These are phyloP conservation scores for Ferrisia virgata DNA, from an alignment of 2,888 invertebrate genomes.

Conservation along the genomic window DNA sequence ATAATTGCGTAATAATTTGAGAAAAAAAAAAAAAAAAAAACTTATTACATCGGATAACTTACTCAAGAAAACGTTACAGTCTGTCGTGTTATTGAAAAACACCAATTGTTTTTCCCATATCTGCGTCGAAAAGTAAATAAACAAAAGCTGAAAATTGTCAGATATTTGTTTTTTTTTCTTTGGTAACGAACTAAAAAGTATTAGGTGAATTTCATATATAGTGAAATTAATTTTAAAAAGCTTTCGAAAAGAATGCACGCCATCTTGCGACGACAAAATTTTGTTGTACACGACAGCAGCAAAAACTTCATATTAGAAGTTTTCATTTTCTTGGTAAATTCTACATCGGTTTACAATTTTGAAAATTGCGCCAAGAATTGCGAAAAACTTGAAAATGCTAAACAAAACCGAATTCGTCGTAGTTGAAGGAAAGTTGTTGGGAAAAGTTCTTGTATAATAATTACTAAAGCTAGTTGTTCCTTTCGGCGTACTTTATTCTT, in stretches of 20 bases:
- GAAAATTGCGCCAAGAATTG: background rate
- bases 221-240: background rate
- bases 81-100: background rate
- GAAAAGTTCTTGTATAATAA: conserved; percentile 26
- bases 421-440: background rate
- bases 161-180: background rate
- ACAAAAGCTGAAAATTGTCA: too few relatives aligned
- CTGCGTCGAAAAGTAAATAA: too few relatives aligned
- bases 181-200: background rate
- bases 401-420: conserved; percentile 8
- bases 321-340: conserved; percentile 5
- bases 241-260: background rate
- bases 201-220: background rate
- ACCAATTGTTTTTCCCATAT: too few relatives aligned
- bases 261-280: conserved; percentile 6
- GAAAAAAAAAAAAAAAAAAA: too few relatives aligned
- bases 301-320: background rate
- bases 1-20: conserved; percentile 21
- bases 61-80: background rate
- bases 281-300: background rate
- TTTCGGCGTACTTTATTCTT: conserved; percentile 7
- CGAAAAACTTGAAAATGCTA: conserved; percentile 28
- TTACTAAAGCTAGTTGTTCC: conserved; percentile 22
- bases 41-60: background rate
- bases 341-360: conserved; percentile 20